A percentile compares a stretch with the other conserved stretches of the same genome.
Evolutionary conservation across 2,797 vertebrate species (phyloP).

Genomic region (Heterohyrax brucei): DNA sequence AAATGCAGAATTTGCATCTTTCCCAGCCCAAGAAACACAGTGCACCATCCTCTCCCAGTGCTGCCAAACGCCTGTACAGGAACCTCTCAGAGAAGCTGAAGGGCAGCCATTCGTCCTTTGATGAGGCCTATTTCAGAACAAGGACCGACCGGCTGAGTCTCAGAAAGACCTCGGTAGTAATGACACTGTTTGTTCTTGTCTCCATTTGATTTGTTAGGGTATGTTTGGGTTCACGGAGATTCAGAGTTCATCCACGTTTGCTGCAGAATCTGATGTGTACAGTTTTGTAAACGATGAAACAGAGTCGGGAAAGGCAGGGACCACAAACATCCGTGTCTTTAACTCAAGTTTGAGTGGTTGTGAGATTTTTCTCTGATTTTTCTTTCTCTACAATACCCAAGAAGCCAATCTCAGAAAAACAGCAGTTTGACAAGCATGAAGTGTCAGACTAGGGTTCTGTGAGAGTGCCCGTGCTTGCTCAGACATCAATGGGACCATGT

Average conservation of each 20-base stretch:
- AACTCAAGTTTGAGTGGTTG: background rate
- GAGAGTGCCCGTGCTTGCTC: slow-evolving; percentile 7
- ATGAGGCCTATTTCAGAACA: slow-evolving; percentile 95
- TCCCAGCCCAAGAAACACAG: slow-evolving; percentile 94
- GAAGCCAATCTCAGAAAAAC: background rate
- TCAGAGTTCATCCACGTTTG: background rate
- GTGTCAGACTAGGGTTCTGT: slow-evolving; percentile 57
- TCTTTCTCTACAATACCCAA: background rate
- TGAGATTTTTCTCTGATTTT: background rate
- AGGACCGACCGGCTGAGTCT: slow-evolving; percentile 95
- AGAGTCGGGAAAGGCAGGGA: background rate
- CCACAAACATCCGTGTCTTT: background rate
- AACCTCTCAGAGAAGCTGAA: slow-evolving; percentile 98
- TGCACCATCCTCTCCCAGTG: slow-evolving; percentile 95
- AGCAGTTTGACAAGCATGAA: slow-evolving; percentile 1
- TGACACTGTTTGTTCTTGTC: slow-evolving; percentile 8
- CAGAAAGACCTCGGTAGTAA: slow-evolving; percentile 96
- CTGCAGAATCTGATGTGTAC: background rate
- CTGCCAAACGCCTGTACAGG: slow-evolving; percentile 97
- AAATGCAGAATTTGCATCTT: slow-evolving; percentile 97
- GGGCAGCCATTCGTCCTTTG: slow-evolving; percentile 96
- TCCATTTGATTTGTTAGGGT: background rate
- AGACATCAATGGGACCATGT: slow-evolving; percentile 16
- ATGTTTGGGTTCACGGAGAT: slow-evolving; percentile 4
- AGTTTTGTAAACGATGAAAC: background rate